Evolutionary conservation across 2,888 invertebrate species (phyloP).

Genomic region (Tetrapedia diversipes): DNA sequence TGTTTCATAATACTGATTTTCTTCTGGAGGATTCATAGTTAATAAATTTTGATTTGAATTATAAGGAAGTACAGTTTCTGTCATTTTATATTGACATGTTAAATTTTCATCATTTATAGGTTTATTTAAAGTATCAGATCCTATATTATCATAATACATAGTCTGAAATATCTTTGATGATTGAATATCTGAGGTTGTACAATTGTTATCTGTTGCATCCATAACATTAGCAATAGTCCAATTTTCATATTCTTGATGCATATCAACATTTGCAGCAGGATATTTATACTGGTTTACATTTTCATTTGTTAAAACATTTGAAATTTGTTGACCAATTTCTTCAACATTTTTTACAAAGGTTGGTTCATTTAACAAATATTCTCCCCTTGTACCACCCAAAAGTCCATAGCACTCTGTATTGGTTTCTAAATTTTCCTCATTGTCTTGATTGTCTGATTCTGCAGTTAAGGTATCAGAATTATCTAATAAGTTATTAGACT

Average conservation of each 20-base stretch:
- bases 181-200: slow-evolving; percentile 43
- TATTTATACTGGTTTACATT: slow-evolving; percentile 62
- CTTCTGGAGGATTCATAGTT: slow-evolving; percentile 47
- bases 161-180: slow-evolving; percentile 62
- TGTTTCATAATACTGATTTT: slow-evolving; percentile 57
- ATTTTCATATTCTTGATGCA: slow-evolving; percentile 73
- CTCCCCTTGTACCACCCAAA: slow-evolving; percentile 60
- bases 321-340: slow-evolving; percentile 57
- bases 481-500: slow-evolving; percentile 69
- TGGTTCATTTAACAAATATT: slow-evolving; percentile 59
- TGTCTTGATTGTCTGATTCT: slow-evolving; percentile 75
- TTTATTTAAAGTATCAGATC: slow-evolving; percentile 31
- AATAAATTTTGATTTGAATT: slow-evolving; percentile 50
- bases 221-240: slow-evolving; percentile 73
- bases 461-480: slow-evolving; percentile 80
- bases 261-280: slow-evolving; percentile 58
- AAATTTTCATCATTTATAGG: slow-evolving; percentile 41
- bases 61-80: slow-evolving; percentile 42
- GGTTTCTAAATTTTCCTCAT: slow-evolving; percentile 67
- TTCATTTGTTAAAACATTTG: slow-evolving; percentile 51
- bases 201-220: slow-evolving; percentile 35
- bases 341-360: slow-evolving; percentile 56
- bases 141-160: slow-evolving; percentile 63
- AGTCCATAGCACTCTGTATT: slow-evolving; percentile 65
- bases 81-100: slow-evolving; percentile 52